These are phyloP conservation scores for Diadema setosum DNA, from an alignment of 35 echinoderm and acorn worm species.

Conservation along the genomic window DNA sequence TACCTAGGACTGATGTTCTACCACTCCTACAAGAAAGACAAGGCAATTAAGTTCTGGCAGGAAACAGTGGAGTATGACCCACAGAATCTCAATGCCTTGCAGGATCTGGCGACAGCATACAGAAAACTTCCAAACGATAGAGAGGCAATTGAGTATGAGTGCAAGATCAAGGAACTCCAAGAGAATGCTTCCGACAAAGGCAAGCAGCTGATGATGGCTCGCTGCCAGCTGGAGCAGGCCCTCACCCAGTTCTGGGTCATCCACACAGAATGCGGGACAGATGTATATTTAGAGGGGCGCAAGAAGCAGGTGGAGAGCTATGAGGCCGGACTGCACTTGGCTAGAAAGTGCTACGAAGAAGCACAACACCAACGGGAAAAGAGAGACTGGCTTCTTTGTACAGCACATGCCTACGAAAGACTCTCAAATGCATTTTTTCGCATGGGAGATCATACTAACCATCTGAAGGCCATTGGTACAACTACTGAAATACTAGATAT, in stretches of 20 bases:
- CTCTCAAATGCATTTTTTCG: not conserved
- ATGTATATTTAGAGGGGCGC: not conserved
- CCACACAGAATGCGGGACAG: not conserved
- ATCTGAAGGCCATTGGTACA: not conserved
- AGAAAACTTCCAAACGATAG: not conserved
- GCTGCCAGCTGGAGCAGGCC: not conserved
- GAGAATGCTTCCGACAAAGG: not conserved
- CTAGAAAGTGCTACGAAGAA: not conserved
- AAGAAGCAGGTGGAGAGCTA: not conserved
- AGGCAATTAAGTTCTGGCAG: not conserved
- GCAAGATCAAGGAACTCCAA: not conserved
- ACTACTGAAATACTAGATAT: not conserved
- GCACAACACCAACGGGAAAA: not conserved
- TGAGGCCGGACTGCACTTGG: not conserved
- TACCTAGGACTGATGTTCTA: not conserved
- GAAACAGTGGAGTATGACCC: not conserved
- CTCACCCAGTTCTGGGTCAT: not conserved
- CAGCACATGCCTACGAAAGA: not conserved
- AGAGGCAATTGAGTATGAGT: not conserved
- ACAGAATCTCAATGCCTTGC: not conserved
- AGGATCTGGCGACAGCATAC: not conserved
- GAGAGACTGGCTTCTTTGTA: slow-evolving; percentile 10
- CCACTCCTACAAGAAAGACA: not conserved
- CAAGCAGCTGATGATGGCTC: not conserved
- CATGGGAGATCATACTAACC: not conserved